These are phyloP conservation scores for Pygoscelis antarcticus DNA, from an alignment of 2,113 vertebrate species.

Conservation along the genomic window DNA sequence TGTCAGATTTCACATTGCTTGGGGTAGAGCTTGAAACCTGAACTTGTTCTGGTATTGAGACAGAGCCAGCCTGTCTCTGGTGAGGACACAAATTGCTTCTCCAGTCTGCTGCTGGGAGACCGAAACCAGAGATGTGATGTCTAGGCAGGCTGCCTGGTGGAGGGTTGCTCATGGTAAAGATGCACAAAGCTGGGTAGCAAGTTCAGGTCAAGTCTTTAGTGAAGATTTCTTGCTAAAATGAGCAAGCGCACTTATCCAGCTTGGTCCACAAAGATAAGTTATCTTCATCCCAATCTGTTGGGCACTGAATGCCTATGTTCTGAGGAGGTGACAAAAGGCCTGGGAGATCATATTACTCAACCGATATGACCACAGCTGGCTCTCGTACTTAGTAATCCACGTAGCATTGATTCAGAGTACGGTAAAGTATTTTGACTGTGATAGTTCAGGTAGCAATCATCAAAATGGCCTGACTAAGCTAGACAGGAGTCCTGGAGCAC, in stretches of 20 bases:
- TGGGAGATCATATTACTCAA: neutral
- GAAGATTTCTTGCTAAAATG: neutral
- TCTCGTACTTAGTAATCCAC: neutral
- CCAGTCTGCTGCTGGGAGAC: neutral
- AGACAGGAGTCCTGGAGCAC: neutral
- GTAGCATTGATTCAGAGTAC: neutral
- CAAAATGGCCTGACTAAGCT: neutral
- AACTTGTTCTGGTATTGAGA: neutral
- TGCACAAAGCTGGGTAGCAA: neutral
- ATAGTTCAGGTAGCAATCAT: neutral
- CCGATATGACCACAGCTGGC: accelerated
- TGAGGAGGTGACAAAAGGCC: neutral
- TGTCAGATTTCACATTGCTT: neutral
- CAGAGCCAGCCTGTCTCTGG: neutral
- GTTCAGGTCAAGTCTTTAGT: neutral
- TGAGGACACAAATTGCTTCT: neutral
- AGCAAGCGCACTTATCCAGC: no score
- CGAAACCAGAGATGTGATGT: neutral
- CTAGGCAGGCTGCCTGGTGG: neutral
- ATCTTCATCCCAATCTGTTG: neutral
- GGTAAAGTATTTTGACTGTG: neutral
- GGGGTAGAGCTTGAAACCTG: neutral
- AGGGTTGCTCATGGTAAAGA: neutral
- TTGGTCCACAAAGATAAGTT: no score
- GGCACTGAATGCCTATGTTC: neutral